Percentiles rank a stretch among this genome's conserved stretches.
phyloP scores from a whole-genome alignment of 2,888 invertebrate genomes.

The Apodemia mormo region DNA sequence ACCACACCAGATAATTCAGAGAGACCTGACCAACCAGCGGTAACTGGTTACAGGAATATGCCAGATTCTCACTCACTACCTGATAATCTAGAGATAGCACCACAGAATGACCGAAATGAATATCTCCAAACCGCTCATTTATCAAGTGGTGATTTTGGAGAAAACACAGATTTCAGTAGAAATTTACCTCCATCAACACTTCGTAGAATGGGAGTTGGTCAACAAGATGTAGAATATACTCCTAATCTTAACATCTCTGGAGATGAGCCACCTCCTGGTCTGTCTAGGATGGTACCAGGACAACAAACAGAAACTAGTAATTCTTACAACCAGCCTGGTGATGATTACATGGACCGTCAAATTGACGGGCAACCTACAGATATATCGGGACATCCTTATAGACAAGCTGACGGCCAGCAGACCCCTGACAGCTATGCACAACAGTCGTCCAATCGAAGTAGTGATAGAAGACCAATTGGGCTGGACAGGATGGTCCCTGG shows the following conservation, averaged over 20 bases:
- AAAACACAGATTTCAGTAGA: constrained; percentile 73
- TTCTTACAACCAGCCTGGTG: constrained; percentile 59
- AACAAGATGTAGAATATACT: constrained; percentile 80
- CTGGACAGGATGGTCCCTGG: constrained; percentile 84
- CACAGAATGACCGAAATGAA: constrained; percentile 87
- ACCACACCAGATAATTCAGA: constrained; percentile 86
- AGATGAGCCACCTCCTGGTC: constrained; percentile 78
- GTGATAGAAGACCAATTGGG: constrained; percentile 75
- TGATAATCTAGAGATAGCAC: constrained; percentile 83
- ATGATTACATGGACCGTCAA: constrained; percentile 69
- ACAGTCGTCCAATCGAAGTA: constrained; percentile 45
- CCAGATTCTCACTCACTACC: constrained; percentile 59
- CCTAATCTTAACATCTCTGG: constrained; percentile 57
- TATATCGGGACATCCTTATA: constrained; percentile 56
- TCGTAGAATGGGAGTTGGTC: constrained; percentile 85
- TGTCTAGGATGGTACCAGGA: constrained; percentile 78
- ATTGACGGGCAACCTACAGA: constrained; percentile 70
- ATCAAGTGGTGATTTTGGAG: constrained; percentile 79
- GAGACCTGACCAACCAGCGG: constrained; percentile 78
- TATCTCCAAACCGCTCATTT: constrained; percentile 89
- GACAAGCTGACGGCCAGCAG: constrained; percentile 72
- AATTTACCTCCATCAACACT: constrained; percentile 84
- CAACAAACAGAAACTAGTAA: constrained; percentile 69
- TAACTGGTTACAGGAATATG: constrained; percentile 49
- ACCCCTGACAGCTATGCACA: constrained; percentile 61